Percentiles rank a stretch among this genome's conserved stretches.
These are phyloP conservation scores for Gnatocerus cornutus DNA, from an alignment of 2,888 invertebrate genomes.

Conservation along the genomic window DNA sequence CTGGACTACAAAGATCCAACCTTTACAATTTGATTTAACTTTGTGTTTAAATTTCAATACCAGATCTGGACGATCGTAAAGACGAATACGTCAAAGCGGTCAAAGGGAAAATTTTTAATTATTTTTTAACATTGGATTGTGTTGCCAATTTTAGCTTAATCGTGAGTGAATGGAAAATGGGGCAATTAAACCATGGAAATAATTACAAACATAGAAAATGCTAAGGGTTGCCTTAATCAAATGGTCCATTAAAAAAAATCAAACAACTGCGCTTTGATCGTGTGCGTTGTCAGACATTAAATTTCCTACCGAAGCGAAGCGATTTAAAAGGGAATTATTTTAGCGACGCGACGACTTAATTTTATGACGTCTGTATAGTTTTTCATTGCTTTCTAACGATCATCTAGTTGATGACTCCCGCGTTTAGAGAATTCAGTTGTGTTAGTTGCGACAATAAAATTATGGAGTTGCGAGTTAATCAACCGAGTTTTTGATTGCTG, in stretches of 20 bases:
- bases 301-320: conserved; percentile 13
- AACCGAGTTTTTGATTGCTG: conserved; percentile 2
- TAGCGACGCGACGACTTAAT: conserved; percentile 26
- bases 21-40: conserved; percentile 36
- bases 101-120: conserved; percentile 30
- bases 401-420: conserved; percentile 13
- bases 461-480: conserved; percentile 26
- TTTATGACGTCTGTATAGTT: conserved; percentile 36
- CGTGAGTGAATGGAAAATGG: conserved; percentile 23
- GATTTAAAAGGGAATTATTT: conserved; percentile 28
- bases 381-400: conserved; percentile 31
- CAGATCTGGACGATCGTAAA: conserved; percentile 23
- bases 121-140: conserved; percentile 10
- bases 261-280: background rate
- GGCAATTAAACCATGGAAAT: conserved; percentile 5
- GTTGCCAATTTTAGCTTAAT: conserved; percentile 13
- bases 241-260: conserved; percentile 18
- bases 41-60: conserved; percentile 39
- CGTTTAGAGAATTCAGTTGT: conserved; percentile 17
- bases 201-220: conserved; percentile 1
- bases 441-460: conserved; percentile 20
- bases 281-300: conserved; percentile 23
- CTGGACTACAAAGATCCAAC: conserved; percentile 38
- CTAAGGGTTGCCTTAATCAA: conserved; percentile 24
- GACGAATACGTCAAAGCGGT: conserved; percentile 23